A percentile compares a stretch with the other conserved stretches of the same genome.
Conservation (phyloP, 2,113 vertebrate genomes). For the Thunnus maccoyii region DNA sequence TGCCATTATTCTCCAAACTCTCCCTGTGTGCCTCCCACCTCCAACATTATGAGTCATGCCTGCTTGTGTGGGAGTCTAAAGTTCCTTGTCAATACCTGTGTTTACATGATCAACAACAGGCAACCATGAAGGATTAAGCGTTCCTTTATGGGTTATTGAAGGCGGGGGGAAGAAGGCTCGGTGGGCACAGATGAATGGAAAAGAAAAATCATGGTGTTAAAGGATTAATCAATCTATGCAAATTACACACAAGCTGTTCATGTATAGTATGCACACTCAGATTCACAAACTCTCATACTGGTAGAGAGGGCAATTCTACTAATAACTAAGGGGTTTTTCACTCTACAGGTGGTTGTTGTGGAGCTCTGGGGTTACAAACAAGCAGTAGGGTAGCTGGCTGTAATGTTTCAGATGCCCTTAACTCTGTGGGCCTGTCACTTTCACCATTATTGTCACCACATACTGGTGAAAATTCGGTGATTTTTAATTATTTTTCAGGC, state of each 20-base stretch:
- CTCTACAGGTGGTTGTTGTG: slow-evolving; percentile 6
- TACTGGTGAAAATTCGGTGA: not conserved
- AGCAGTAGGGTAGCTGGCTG: not conserved
- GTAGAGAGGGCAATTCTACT: not conserved
- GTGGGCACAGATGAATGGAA: not conserved
- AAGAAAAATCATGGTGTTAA: not conserved
- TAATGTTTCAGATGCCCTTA: no score
- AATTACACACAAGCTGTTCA: not conserved
- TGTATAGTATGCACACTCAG: not conserved
- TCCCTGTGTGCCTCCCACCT: slow-evolving; percentile 8
- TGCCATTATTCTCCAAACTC: slow-evolving; percentile 20
- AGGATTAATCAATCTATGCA: not conserved
- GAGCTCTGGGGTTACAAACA: slow-evolving; percentile 6
- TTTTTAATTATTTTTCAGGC: not conserved
- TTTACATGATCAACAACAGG: slow-evolving; percentile 18
- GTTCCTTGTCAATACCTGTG: slow-evolving; percentile 8
- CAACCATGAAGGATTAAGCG: no score
- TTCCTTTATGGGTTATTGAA: no score
- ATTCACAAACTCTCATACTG: not conserved
- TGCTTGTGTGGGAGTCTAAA: slow-evolving; percentile 30
- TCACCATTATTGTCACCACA: no score
- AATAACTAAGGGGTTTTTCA: not conserved
- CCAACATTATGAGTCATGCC: slow-evolving; percentile 34
- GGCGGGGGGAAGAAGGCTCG: not conserved
- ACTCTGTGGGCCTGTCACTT: not conserved